Conservation (phyloP, 2,888 invertebrate genomes). For the Drosophila mimica region DNA sequence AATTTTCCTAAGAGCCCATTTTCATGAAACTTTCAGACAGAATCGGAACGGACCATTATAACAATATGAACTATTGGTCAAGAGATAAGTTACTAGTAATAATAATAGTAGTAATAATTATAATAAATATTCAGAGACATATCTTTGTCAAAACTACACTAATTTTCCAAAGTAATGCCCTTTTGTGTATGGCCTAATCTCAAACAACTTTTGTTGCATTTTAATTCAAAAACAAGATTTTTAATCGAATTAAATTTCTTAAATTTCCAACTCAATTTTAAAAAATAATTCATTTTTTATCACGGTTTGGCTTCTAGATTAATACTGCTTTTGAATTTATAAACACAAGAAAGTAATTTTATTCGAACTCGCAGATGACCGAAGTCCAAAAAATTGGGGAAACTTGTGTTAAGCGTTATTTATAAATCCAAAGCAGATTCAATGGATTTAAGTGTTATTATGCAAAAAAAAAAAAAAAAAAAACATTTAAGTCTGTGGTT, state of each 20-base stretch:
- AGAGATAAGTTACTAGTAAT: background rate
- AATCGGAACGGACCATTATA: fast-evolving
- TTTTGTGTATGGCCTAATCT: background rate
- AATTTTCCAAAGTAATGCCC: background rate
- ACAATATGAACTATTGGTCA: background rate
- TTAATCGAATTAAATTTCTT: background rate
- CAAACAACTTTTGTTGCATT: background rate
- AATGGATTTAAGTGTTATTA: background rate
- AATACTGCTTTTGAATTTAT: background rate
- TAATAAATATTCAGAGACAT: too few relatives aligned
- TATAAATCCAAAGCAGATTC: background rate
- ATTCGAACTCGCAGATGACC: background rate
- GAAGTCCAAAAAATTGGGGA: background rate
- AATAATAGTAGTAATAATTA: too few relatives aligned
- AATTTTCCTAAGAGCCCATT: background rate
- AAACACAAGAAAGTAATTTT: background rate
- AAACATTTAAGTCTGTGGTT: background rate
- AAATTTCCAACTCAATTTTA: background rate
- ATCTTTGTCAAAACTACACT: background rate
- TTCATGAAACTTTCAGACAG: background rate
- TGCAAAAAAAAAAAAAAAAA: background rate
- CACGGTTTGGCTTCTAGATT: too few relatives aligned
- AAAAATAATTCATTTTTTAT: background rate
- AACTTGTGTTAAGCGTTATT: background rate
- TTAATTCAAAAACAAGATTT: background rate